phyloP scores from a whole-genome alignment of 2,113 vertebrate species.

The Strix uralensis region DNA sequence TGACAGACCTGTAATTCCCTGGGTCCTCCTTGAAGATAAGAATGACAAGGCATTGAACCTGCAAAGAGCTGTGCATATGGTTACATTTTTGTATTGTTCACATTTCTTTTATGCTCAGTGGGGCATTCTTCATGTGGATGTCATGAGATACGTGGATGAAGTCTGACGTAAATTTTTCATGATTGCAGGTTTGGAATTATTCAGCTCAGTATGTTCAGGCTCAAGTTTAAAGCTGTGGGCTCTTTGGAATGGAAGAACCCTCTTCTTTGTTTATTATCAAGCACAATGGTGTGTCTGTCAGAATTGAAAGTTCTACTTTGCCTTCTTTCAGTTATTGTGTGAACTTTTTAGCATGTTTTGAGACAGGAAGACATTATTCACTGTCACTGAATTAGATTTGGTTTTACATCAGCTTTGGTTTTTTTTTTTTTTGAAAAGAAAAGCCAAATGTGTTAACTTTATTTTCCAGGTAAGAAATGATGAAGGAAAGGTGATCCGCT shows the following conservation, averaged over 20 bases:
- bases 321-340: background rate
- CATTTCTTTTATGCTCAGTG: background rate
- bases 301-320: background rate
- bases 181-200: background rate
- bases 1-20: background rate
- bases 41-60: background rate
- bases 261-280: background rate
- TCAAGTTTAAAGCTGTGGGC: background rate
- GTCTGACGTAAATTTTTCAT: background rate
- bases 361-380: background rate
- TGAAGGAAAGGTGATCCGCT: conserved; percentile 97
- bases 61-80: background rate
- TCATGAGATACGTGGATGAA: background rate
- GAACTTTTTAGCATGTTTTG: background rate
- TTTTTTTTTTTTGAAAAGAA: too few relatives aligned
- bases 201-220: background rate
- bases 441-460: background rate
- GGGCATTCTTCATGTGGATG: background rate
- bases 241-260: background rate
- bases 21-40: background rate
- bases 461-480: conserved; percentile 90
- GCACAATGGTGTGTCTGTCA: background rate
- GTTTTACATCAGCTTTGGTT: background rate
- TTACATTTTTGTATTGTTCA: background rate
- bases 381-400: background rate